Evolutionary conservation across 1,140 invertebrate species (phyloP).

Genomic region (Brachionus manjavacas): DNA sequence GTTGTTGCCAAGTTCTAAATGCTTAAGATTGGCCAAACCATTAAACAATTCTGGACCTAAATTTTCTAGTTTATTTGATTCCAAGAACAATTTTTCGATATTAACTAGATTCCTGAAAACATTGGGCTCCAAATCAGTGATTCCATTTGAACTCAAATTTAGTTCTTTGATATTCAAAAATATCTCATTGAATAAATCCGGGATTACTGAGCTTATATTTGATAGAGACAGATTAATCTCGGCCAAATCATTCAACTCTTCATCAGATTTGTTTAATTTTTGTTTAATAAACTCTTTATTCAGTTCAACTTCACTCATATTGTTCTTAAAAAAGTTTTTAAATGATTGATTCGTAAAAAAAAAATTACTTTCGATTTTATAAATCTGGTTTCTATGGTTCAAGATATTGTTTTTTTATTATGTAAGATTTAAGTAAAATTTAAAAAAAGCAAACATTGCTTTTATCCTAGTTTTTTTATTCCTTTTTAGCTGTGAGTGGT

Average conservation of each 20-base stretch:
- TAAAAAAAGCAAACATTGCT: too few species aligned
- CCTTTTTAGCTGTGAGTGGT: too few species aligned
- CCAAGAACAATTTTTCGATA: background rate
- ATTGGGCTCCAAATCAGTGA: background rate
- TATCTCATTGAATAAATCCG: background rate
- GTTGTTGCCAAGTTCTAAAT: background rate
- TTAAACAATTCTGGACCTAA: background rate
- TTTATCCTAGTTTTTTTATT: too few species aligned
- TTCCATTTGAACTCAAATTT: background rate
- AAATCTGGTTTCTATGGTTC: background rate
- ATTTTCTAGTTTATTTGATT: background rate
- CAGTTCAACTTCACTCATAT: background rate
- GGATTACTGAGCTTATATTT: background rate
- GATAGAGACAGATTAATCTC: background rate
- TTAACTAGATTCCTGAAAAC: background rate
- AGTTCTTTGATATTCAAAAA: background rate
- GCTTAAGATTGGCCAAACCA: background rate
- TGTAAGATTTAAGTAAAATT: too few species aligned
- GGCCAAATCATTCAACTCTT: background rate
- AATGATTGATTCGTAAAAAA: too few species aligned
- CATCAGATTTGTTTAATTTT: background rate
- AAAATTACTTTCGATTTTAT: background rate
- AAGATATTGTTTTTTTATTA: background rate
- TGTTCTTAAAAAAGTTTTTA: background rate
- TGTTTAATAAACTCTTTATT: background rate